Conservation (phyloP, 2,888 invertebrate species). For the Temnothorax rugatulus region DNA sequence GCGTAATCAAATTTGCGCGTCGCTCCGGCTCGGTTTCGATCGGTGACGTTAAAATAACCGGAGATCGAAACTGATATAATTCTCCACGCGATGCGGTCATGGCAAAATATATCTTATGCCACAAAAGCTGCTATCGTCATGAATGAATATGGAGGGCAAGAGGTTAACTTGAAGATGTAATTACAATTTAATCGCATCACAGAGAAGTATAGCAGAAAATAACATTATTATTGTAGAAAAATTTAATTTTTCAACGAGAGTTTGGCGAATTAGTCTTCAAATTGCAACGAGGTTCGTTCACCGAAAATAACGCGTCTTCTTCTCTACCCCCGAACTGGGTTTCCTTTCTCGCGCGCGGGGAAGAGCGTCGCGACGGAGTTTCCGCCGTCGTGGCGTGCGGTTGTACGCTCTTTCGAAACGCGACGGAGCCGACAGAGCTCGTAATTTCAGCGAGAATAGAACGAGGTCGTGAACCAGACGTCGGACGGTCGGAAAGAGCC, state of each 20-base stretch:
- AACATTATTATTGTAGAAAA: background rate
- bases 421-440: constrained; percentile 69
- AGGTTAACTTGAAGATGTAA: background rate
- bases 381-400: constrained; percentile 49
- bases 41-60: constrained; percentile 30
- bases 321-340: background rate
- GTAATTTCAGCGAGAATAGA: constrained; percentile 80
- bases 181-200: background rate
- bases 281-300: background rate
- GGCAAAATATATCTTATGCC: constrained; percentile 11
- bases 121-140: background rate
- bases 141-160: background rate
- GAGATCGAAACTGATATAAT: constrained; percentile 14
- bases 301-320: constrained; percentile 30
- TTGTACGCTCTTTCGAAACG: constrained; percentile 59
- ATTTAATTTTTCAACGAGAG: background rate
- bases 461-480: constrained; percentile 81
- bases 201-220: background rate
- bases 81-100: background rate
- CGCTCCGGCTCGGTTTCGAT: constrained; percentile 33
- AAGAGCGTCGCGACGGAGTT: constrained; percentile 41
- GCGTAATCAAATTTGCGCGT: constrained; percentile 33
- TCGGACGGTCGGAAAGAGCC: constrained; percentile 65
- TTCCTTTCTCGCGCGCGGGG: constrained; percentile 31
- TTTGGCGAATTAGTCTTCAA: background rate